Base-by-base conservation (phyloP, 53 echinoderm and acorn worm species). In the Henricia sp. region DNA sequence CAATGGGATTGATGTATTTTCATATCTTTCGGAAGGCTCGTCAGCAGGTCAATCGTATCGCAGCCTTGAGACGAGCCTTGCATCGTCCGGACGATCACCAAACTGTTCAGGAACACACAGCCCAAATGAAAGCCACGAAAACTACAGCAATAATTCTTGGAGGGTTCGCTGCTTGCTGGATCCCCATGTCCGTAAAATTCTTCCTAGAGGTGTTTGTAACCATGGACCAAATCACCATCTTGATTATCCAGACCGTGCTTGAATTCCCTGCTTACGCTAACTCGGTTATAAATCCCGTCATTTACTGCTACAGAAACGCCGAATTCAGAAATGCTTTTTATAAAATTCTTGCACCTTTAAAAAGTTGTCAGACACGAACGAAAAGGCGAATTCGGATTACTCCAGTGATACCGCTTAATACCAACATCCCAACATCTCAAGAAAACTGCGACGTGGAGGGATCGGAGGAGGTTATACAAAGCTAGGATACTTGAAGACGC, bases 121-220 rank as follows among this genome's bases (percentile, higher is more conserved):
- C 76, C 4, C 87, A 87, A 58, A 87, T 87, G 75, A 91, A 87
- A 37, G 77, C 84, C 36, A 90, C 90, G 26, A 85, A 69, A 35
- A 91, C 91, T 9, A 91, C 91, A 13, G 87, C 87, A 5, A 75
- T 91, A 25, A 84, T 91, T 12, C 77, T 91, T 0, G 69, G 83
- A 2, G 84, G 70, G 24, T 91, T 87, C 24, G 91, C 83, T 4
- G 70, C 54, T 24, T 87, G 87, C 43, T 91, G 91, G 91, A 75
- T 91, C 4, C 88, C 91, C 12, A 72, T 87, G 57, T 77, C 84
- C 6, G 48, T 88, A 11, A 91, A 91, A 51, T 91, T 87, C 77
- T 35, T 84, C 36, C 62, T 87, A 11, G 84, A 84, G 55, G 38
- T 70, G 0, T 78, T 63, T 32, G 37, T 71, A 5, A 60, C 25